Evolutionary conservation across 1,140 invertebrate genomes (phyloP).

Genomic region (Phymastichus coffea): DNA sequence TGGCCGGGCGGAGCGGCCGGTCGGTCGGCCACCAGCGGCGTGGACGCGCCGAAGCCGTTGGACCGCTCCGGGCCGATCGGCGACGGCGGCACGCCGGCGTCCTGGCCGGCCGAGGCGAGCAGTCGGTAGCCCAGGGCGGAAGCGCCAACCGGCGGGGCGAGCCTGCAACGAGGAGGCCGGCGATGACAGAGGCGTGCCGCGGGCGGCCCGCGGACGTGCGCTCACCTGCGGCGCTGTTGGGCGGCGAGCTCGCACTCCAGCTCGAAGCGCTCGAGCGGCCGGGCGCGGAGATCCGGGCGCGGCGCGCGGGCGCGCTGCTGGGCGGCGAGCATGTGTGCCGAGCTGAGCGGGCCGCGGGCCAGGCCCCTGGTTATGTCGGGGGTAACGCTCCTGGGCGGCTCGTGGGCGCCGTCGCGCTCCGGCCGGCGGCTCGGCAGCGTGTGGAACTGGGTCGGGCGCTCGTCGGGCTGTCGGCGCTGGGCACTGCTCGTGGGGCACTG

Average conservation of each 20-base stretch:
- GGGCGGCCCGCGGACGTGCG: too few species aligned
- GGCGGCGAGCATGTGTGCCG: constrained; percentile 45
- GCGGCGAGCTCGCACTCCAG: constrained; percentile 26
- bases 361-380: constrained; percentile 61
- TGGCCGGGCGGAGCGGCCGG: constrained; percentile 44
- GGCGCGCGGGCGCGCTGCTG: constrained; percentile 51
- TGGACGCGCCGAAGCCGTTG: constrained; percentile 45
- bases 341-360: constrained; percentile 37
- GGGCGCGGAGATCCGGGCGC: constrained; percentile 41
- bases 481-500: background rate
- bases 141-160: constrained; percentile 44
- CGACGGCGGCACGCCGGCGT: constrained; percentile 41
- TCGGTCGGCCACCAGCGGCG: constrained; percentile 33
- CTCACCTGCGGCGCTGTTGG: constrained; percentile 28
- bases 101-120: constrained; percentile 44
- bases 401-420: constrained; percentile 38
- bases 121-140: constrained; percentile 50
- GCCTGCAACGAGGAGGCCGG: too few species aligned
- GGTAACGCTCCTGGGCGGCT: constrained; percentile 58
- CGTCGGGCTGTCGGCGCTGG: constrained; percentile 30
- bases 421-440: constrained; percentile 47
- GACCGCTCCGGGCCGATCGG: constrained; percentile 41
- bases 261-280: constrained; percentile 31
- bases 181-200: too few species aligned
- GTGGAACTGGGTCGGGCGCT: constrained; percentile 40